Conservation (phyloP, 2,797 vertebrate genomes). For the Odontamblyopus rebecca region DNA sequence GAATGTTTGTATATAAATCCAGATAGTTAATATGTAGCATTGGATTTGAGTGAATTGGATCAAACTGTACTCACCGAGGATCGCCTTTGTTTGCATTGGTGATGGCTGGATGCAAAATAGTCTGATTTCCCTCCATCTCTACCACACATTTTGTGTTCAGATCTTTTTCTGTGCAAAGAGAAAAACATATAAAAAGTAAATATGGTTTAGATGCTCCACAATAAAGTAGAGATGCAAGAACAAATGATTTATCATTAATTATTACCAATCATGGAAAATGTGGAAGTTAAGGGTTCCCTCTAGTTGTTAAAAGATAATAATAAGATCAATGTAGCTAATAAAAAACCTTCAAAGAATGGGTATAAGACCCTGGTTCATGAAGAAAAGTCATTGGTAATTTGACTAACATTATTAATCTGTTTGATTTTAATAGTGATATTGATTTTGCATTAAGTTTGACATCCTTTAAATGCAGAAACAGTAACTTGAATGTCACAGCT, state of each 20-base stretch:
- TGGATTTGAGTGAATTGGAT: background rate
- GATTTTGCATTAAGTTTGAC: background rate
- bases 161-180: constrained; percentile 68
- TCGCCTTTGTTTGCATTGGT: constrained; percentile 70
- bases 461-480: background rate
- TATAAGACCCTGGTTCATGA: no score
- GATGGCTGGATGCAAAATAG: constrained; percentile 71
- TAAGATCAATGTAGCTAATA: background rate
- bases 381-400: no score
- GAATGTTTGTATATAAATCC: background rate
- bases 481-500: background rate
- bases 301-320: no score
- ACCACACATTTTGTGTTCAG: constrained; percentile 80
- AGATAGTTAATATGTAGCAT: background rate
- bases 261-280: no score
- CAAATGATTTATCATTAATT: background rate
- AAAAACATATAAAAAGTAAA: background rate
- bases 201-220: background rate
- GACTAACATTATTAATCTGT: no score
- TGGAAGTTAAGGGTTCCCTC: no score
- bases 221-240: background rate
- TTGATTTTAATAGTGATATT: background rate
- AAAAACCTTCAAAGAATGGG: background rate
- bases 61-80: constrained; percentile 63
- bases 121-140: constrained; percentile 79